Base-by-base conservation (phyloP, 1,140 invertebrate genomes). In the Orchesella cincta region DNA sequence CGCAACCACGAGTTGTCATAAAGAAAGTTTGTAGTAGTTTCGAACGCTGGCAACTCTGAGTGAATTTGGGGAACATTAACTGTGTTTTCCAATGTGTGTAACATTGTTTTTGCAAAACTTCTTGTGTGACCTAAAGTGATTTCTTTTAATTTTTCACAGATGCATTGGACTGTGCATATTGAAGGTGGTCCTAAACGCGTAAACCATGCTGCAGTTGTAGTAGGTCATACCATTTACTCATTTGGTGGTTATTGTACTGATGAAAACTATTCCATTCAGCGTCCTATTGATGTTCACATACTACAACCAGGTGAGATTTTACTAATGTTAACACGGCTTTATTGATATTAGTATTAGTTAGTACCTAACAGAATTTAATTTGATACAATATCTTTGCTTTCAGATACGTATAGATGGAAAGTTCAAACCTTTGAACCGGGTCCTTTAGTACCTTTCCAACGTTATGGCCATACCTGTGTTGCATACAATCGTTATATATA, bases 201-300 rank as follows among this genome's bases (percentile, higher is more conserved):
- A 0, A 97, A 97, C 85, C 95, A 97, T 89, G 94, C 95, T 16
- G 93, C 94, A n/a, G 93, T 94, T 39, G 88, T 90, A 73, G 90
- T 96, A 52, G 90, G 88, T 23, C 89, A 93, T 77, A 90, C 90
- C 82, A 94, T 97, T 73, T 97, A 91, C 84, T 94, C 93, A 0
- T 97, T 97, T 87, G 95, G 95, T 29, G 95, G 95, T 26, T 97
- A 94, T 84, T 94, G 92, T 83, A 93, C 92, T 1, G 90, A 89
- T 28, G 91, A 93, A 83, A 90, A 93, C 83, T 94, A 93, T 85
- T 86, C 87, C 39, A 85, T 86, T 1, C 88, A 87, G 54, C 87
- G 90, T 23, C 91, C 93, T 1, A 96, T 97, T 83, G 94, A 96
- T 85, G 90, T 96, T 1, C 92, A 96, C 85, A 88, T 94, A n/a